Evolutionary conservation across 2,888 invertebrate species (phyloP), one percentile per base, ranked within the genome.

Genomic region (Ecliptopera silaceata): DNA sequence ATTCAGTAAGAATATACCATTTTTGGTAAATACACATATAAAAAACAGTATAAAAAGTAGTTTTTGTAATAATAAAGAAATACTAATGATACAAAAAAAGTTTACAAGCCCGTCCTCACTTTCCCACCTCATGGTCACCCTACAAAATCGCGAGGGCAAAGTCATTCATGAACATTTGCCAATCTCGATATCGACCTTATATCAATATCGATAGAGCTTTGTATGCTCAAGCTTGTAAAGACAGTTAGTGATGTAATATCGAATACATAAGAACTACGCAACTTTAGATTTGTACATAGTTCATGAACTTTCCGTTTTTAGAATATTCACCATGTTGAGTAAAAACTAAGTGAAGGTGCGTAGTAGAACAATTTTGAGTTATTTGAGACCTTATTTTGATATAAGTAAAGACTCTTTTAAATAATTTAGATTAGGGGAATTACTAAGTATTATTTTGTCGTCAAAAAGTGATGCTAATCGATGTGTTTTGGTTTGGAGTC

Each of bases 51-150:
- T n/a, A n/a, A n/a, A n/a, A n/a, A 6, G 4, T 26, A 29, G n/a
- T 13, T 34, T 36, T 15, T 8, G 36, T 36, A 36, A 36, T 15
- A 34, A 34, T 34, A 26, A 26, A 36, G 34, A 15, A 3, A 36
- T 3, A 36, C 8, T 15, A 4, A 34, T 12, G 43, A 44, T 44
- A n/a, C n/a, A n/a, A n/a, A n/a, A n/a, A 43, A 20, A 45, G 32
- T 62, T 55, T 59, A 63, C 61, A 63, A 60, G 64, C 48, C 32
- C 69, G 72, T 78, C 74, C 68, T 50, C 64, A 69, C 70, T 68
- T 58, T 63, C 49, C 38, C 52, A 38, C 61, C 63, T 38, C 48
- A 56, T 80, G 78, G 80, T 76, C 69, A 79, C 80, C 66, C 57
- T 72, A 72, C 59, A 43, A 68, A 66, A 65, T 67, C 58, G 70